Base-by-base conservation (phyloP, 2,888 invertebrate species). In the Yponomeuta malinellus region DNA sequence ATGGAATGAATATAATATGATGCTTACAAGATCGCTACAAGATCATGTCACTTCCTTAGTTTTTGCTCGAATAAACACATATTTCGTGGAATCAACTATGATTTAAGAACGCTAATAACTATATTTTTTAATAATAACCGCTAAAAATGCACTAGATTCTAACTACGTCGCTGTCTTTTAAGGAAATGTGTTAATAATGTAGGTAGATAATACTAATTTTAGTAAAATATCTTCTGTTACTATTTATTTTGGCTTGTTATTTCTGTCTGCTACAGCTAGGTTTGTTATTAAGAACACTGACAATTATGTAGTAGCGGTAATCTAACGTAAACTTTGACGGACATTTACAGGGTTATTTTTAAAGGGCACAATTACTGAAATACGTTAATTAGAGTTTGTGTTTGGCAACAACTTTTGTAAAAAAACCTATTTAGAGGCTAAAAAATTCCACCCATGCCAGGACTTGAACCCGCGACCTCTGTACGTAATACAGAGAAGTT, bases 151-250 rank as follows among this genome's bases (percentile, higher is more conserved):
- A 78, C 79, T 84, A 83, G 4, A 78, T 63, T 2, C 43, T 33
- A 37, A 75, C 75, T 84, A 85, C 74, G 72, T 85, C 84, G 84
- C 85, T 85, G 84, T 84, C 77, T 81, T 78, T 76, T 78, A 80
- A 83, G 81, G 81, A 83, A 84, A 79, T 76, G 75, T 79, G 76
- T 78, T 79, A 76, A 74, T 77, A 73, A 74, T 76, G 76, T 43
- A 43, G 9, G 78, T 73, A 77, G 78, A 78, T 74, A 76, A 72
- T 73, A 72, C 76, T 76, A 71, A 70, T 71, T 68, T 71, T 59
- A 59, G 52, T 59, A 59, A 59, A 59, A 59, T 59, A 59, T 59
- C 12, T 59, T 59, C 52, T 59, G 6, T 59, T 59, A 65, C 68
- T 72, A 68, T 64, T 63, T 71, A 75, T 75, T 74, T 75, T 75